A percentile compares a stretch with the other conserved stretches of the same genome.
phyloP scores from a whole-genome alignment of 2,797 vertebrate species.

The Acanthurus leucopareius region DNA sequence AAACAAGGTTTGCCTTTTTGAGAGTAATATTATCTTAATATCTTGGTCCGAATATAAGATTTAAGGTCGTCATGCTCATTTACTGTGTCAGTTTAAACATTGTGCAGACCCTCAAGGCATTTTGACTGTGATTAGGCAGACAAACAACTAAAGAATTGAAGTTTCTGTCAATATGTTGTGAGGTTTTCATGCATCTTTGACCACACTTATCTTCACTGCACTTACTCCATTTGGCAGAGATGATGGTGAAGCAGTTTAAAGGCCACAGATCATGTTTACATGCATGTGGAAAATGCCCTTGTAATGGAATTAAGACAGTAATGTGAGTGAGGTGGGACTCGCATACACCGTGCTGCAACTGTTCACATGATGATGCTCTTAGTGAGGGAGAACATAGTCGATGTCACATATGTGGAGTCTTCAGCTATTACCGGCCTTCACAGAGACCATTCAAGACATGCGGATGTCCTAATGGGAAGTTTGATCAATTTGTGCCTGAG shows the following conservation, averaged over 20 bases:
- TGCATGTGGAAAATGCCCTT: slow-evolving; percentile 25
- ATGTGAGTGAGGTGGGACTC: slow-evolving; percentile 16
- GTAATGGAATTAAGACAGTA: slow-evolving; percentile 25
- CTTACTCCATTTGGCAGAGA: slow-evolving; percentile 2
- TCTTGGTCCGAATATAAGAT: not conserved
- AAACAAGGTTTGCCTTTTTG: slow-evolving; percentile 8
- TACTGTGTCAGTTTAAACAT: not conserved
- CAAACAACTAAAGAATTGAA: not conserved
- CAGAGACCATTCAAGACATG: slow-evolving; percentile 21
- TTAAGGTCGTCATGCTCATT: not conserved
- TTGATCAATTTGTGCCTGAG: slow-evolving; percentile 27
- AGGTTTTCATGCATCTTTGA: not conserved
- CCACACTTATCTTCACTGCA: not conserved
- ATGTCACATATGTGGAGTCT: not conserved
- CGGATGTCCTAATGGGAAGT: slow-evolving; percentile 24
- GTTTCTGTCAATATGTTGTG: not conserved
- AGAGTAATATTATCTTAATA: not conserved
- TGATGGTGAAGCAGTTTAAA: slow-evolving; percentile 27
- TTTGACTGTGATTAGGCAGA: slow-evolving; percentile 6
- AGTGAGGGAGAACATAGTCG: slow-evolving; percentile 15
- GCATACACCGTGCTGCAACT: not conserved
- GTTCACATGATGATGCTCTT: slow-evolving; percentile 27
- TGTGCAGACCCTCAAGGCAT: not conserved
- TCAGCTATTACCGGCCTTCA: slow-evolving; percentile 35
- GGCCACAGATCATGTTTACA: slow-evolving; percentile 22